Conservation (phyloP, 2,113 vertebrate species). For the Hyaena hyaena region DNA sequence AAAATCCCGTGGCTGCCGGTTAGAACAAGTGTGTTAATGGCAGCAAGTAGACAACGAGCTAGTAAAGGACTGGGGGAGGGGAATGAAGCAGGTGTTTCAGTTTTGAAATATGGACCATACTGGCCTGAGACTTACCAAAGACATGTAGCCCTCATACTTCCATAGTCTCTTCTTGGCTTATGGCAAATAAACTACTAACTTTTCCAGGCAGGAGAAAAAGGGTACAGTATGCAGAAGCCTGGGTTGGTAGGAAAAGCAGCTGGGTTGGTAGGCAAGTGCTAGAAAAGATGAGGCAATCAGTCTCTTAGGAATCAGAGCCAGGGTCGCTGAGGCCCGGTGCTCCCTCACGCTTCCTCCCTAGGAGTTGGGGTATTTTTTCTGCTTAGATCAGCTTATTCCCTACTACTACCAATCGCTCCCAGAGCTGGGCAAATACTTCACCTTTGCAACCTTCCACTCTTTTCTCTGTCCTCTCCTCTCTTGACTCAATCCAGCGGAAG, state of each 20-base stretch:
- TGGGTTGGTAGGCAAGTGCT: neutral
- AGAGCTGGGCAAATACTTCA: neutral
- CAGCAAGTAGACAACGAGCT: neutral
- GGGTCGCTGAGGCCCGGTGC: neutral
- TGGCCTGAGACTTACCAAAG: neutral
- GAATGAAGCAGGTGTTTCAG: neutral
- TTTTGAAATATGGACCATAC: neutral
- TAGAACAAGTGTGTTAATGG: neutral
- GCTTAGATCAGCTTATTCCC: neutral
- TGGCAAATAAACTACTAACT: neutral
- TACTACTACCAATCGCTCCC: neutral
- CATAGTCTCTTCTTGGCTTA: neutral
- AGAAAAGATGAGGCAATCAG: neutral
- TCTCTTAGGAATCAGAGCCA: neutral
- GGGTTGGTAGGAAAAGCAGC: neutral
- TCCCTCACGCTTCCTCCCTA: neutral
- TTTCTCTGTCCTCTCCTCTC: too few species aligned
- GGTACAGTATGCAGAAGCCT: neutral
- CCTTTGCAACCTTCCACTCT: neutral
- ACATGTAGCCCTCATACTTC: neutral
- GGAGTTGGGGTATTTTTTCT: neutral
- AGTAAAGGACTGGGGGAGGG: neutral
- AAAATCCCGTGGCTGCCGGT: neutral
- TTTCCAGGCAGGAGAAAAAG: neutral
- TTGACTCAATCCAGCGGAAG: neutral